A percentile compares a stretch with the other conserved stretches of the same genome.
These are phyloP conservation scores for Papilio demoleus DNA, from an alignment of 2,888 invertebrate species.

Conservation along the genomic window DNA sequence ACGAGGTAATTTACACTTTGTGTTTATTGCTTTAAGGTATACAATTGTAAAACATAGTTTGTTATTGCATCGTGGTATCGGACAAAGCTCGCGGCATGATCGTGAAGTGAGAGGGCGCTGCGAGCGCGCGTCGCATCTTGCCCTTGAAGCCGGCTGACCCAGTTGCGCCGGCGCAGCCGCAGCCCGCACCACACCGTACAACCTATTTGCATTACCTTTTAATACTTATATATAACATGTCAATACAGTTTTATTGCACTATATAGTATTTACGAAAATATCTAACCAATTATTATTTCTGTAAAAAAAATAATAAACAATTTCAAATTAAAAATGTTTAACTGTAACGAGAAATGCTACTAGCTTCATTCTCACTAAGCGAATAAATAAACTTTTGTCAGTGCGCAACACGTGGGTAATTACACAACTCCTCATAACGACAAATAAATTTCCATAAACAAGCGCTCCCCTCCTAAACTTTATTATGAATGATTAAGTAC, in stretches of 20 bases:
- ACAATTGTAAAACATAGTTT: slow-evolving; percentile 13
- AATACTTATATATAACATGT: too few species aligned
- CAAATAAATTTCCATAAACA: slow-evolving; percentile 38
- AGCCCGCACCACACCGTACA: neutral
- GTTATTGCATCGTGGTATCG: slow-evolving; percentile 27
- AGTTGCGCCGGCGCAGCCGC: slow-evolving; percentile 45
- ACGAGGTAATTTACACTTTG: neutral
- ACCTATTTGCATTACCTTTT: slow-evolving; percentile 36
- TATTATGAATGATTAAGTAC: neutral
- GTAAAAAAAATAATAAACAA: too few species aligned
- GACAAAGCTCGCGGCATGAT: slow-evolving; percentile 4
- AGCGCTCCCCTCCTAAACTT: slow-evolving; percentile 13
- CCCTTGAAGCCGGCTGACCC: slow-evolving; percentile 55
- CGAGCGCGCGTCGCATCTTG: slow-evolving; percentile 50
- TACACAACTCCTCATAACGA: slow-evolving; percentile 46
- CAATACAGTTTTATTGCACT: too few species aligned
- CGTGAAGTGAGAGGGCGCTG: slow-evolving; percentile 44
- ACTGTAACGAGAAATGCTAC: neutral
- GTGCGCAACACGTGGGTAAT: slow-evolving; percentile 30
- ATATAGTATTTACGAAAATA: neutral
- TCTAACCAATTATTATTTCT: neutral
- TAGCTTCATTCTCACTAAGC: slow-evolving; percentile 39
- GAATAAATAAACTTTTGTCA: slow-evolving; percentile 48
- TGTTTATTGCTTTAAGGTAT: neutral
- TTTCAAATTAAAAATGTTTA: neutral